A percentile compares a stretch with the other conserved stretches of the same genome.
Conservation (phyloP, 92 coral and sea anemone genomes). For the Bergia sp. region DNA sequence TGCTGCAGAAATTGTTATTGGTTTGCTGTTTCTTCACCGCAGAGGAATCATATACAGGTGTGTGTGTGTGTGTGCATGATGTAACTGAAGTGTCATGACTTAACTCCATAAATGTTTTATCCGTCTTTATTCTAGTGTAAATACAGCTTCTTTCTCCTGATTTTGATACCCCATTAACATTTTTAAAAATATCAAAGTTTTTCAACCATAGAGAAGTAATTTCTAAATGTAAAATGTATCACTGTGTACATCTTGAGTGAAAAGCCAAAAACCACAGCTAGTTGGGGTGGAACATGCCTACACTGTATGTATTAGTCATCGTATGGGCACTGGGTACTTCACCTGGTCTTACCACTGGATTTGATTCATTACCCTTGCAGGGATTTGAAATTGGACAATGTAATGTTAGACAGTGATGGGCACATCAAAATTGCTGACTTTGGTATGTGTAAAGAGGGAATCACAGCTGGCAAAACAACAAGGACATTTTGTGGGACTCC, state of each 20-base stretch:
- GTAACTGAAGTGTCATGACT: not conserved
- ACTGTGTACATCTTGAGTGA: too few relatives aligned
- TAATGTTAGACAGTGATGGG: slow-evolving; percentile 98
- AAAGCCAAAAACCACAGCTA: too few relatives aligned
- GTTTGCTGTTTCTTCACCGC: slow-evolving; percentile 90
- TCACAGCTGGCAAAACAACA: slow-evolving; percentile 81
- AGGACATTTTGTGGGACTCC: slow-evolving; percentile 99
- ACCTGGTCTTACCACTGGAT: not conserved
- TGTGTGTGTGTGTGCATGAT: not conserved
- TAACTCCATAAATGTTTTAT: too few relatives aligned
- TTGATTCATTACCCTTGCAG: slow-evolving; percentile 44
- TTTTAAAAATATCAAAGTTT: too few relatives aligned
- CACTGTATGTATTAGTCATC: too few relatives aligned
- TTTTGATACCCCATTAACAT: too few relatives aligned
- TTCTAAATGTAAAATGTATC: too few relatives aligned
- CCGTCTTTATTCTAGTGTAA: too few relatives aligned
- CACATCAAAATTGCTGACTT: slow-evolving; percentile 98
- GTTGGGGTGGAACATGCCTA: too few relatives aligned
- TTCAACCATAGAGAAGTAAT: too few relatives aligned
- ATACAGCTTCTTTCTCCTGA: too few relatives aligned
- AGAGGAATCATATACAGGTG: slow-evolving; percentile 97
- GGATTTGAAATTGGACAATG: slow-evolving; percentile 95
- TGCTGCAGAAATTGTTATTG: slow-evolving; percentile 96
- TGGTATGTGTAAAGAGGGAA: slow-evolving; percentile 98
- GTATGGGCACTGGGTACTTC: too few relatives aligned